Evolutionary conservation across 2,113 vertebrate genomes (phyloP).

Genomic region (Tringa solitaria): DNA sequence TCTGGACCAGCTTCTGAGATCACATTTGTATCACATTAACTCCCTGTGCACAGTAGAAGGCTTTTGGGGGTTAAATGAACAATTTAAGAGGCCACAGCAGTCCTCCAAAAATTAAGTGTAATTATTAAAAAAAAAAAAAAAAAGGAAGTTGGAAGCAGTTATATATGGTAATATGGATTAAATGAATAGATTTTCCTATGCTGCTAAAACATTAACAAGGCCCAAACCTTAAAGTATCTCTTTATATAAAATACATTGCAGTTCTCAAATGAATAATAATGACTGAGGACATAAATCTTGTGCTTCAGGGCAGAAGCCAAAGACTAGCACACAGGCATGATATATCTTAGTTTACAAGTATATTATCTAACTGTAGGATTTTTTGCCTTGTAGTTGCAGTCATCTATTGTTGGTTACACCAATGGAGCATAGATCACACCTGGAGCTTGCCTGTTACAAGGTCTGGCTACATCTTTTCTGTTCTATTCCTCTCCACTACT

Average conservation of each 20-base stretch:
- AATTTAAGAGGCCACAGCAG: not conserved
- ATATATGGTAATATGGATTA: not conserved
- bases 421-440: fast-evolving
- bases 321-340: not conserved
- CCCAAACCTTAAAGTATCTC: not conserved
- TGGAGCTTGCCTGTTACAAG: not conserved
- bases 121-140: not conserved
- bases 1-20: not conserved
- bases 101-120: not conserved
- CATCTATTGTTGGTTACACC: not conserved
- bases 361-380: not conserved
- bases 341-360: not conserved
- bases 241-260: not conserved
- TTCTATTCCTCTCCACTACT: not conserved
- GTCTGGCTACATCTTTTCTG: not conserved
- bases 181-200: not conserved
- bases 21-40: not conserved
- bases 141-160: not conserved
- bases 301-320: not conserved
- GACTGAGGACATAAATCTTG: not conserved
- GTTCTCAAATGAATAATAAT: not conserved
- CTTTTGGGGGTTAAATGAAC: not conserved
- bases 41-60: not conserved
- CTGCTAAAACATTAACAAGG: not conserved
- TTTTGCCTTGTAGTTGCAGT: not conserved